Base-by-base conservation (phyloP, 2,888 invertebrate species). In the Drosophila engyochracea region DNA sequence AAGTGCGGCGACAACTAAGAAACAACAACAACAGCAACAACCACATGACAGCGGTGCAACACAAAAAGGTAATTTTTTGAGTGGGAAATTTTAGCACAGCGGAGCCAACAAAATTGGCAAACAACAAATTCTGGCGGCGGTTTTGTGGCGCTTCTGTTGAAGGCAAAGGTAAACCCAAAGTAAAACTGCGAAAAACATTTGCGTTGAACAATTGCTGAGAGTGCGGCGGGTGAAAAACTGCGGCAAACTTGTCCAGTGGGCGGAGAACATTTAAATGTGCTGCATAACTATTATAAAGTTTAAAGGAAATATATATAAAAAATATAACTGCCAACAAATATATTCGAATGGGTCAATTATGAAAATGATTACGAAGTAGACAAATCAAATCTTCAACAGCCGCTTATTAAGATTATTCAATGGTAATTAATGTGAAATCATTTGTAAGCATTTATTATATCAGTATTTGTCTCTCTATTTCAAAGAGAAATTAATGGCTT, bases 21-120 rank as follows among this genome's bases (percentile, higher is more conserved):
- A 35, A 54, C 51, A 64, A 22, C 64, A 61, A n/a, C 41, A 74
- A 62, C 70, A 68, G 55, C 66, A 76, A 44, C 63, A 68, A 64
- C 81, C 89, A 66, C 89, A 87, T 79, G 84, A 84, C 87, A 85
- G 89, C 87, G 89, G 89, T 83, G 70, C 69, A 87, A 87, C 87
- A 71, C 87, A 87, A 84, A 84, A 89, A 87, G 84, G 84, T 85
- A 85, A 85, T 85, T 89, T 73, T 85, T 72, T 69, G 70, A 85
- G 79, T 84, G 87, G 79, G 63, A 81, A 83, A 86, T 83, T 72
- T 70, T 74, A 61, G 71, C 67, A 44, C 31, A 54, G 28, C 47
- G 25, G 47, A 47, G 47, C 47, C 33, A 53, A 33, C 37, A 37
- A 33, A 55, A 49, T 39, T 63, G 44, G 39, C 39, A 51, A 72